Evolutionary conservation across 1,140 invertebrate species (phyloP), one percentile per base, ranked within the genome.

Genomic region (Oedothorax gibbosus): DNA sequence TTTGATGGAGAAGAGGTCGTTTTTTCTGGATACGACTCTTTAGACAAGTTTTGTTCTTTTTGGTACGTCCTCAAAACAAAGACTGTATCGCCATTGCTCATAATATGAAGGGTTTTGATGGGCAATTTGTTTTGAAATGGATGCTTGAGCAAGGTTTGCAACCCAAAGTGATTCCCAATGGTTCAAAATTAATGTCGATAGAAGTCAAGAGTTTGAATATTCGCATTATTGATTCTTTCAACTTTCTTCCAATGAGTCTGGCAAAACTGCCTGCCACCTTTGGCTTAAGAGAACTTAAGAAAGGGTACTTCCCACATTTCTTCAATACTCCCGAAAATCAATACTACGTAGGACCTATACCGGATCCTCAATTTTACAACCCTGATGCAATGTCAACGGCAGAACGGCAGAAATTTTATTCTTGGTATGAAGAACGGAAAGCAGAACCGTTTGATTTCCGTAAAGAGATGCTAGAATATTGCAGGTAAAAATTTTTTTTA

Each of bases 221-320:
- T 69, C 0, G 35, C 5, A 15, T 80, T 7, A 56, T 85, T 2
- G 84, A 85, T 68, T 56, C 11, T 7, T 18, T 15, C 35, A 86
- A 77, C 51, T 86, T 86, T 73, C 53, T 86, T 0, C 85, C 69
- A 12, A 71, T 86, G 86, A 15, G 62, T 9, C 57, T 76, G 35
- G 14, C 84, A 7, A 15, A 18, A 8, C n/a, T 86, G 12, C 85
- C 85, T 50, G 51, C 0, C 20, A 62, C 73, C 15, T 86, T 86
- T 86, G 54, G 65, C 0, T 2, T 86, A 11, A 69, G 0, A 10
- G 85, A 85, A 49, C 62, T 86, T 14, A 79, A 86, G 56, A 86
- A 86, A 86, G 85, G 86, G 7, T 86, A 86, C 69, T 86, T 86
- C 49, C 84, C 86, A n/a, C 85, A 86, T 75, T 18, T 86, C 8